phyloP scores from a whole-genome alignment of 2,797 vertebrate genomes.

The Sebastes ruberrimus region DNA sequence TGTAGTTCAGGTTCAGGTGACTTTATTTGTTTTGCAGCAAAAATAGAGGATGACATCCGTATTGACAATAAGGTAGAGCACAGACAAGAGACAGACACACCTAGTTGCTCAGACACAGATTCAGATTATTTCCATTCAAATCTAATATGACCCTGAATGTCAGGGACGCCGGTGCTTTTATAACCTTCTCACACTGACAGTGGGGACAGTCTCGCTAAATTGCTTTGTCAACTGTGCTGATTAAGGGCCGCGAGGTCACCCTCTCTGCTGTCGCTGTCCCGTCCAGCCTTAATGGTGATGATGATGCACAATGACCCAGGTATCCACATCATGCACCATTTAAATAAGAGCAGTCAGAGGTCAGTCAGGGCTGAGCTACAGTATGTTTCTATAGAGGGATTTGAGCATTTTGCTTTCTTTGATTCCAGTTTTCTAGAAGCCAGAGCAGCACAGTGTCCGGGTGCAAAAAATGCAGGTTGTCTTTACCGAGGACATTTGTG shows the following conservation, averaged over 20 bases:
- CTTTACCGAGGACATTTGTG: constrained; percentile 35
- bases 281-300: constrained; percentile 36
- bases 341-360: constrained; percentile 9
- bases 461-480: constrained; percentile 4
- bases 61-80: too few species aligned
- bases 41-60: too few species aligned
- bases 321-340: background rate
- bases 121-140: background rate
- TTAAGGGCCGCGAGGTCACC: constrained; percentile 69
- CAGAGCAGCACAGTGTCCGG: background rate
- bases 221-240: constrained; percentile 71
- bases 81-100: too few species aligned
- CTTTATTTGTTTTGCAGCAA: too few species aligned
- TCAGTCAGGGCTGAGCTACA: background rate
- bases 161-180: constrained; percentile 28
- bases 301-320: constrained; percentile 42
- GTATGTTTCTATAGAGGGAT: background rate
- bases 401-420: background rate
- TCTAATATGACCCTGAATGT: constrained; percentile 31
- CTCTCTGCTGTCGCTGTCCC: constrained; percentile 37
- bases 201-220: constrained; percentile 18
- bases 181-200: constrained; percentile 51
- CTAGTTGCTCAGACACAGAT: background rate
- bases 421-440: background rate
- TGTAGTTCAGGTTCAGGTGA: background rate